Conservation (phyloP, 2,888 invertebrate species). For the Amorpha juglandis region DNA sequence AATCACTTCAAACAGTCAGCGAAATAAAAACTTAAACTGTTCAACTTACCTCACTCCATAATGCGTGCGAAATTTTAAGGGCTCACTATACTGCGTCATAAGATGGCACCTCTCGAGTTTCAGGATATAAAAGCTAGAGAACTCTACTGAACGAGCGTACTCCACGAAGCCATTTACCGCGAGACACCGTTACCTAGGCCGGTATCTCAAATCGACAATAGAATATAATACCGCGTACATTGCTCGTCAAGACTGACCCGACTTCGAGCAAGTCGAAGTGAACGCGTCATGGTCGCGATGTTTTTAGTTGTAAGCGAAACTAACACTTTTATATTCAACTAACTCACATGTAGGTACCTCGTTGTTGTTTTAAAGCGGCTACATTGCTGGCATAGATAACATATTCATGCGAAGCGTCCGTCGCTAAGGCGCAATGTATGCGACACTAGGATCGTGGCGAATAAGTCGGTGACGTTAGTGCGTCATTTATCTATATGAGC, state of each 20-base stretch:
- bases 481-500: conserved; percentile 12
- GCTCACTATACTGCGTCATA: conserved; percentile 32
- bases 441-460: conserved; percentile 27
- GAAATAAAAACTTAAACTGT: not conserved
- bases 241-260: conserved; percentile 29
- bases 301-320: conserved; percentile 15
- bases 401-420: conserved; percentile 40
- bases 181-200: conserved; percentile 41
- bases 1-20: not conserved
- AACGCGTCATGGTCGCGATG: conserved; percentile 25
- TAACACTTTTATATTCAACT: not conserved
- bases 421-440: conserved; percentile 54
- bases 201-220: not conserved
- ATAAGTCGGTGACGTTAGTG: conserved; percentile 32
- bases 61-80: conserved; percentile 25
- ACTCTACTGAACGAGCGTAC: conserved; percentile 49
- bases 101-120: conserved; percentile 36
- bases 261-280: conserved; percentile 1
- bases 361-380: conserved; percentile 61
- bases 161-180: conserved; percentile 55
- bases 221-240: conserved; percentile 26
- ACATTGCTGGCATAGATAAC: conserved; percentile 57
- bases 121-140: conserved; percentile 44
- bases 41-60: conserved; percentile 10
- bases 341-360: not conserved